Evolutionary conservation across 1,140 invertebrate species (phyloP).

Genomic region (Dreissena rostriformis): DNA sequence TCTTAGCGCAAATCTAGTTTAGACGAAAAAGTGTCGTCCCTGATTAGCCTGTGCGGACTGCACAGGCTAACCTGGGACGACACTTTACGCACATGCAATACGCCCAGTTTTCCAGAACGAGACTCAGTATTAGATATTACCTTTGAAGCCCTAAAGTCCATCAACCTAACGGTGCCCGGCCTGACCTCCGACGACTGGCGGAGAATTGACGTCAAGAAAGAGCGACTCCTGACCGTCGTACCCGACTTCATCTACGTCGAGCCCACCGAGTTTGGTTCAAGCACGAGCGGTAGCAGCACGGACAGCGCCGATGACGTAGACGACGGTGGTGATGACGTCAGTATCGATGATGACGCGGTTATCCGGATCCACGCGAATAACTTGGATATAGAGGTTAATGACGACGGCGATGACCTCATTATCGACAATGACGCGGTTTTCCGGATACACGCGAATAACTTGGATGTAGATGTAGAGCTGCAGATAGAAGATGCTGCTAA

Average conservation of each 20-base stretch:
- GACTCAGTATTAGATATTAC: no score
- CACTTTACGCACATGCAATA: no score
- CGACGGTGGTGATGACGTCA: conserved; percentile 17
- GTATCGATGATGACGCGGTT: not conserved
- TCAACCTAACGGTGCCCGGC: conserved; percentile 52
- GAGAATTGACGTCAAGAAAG: conserved; percentile 31
- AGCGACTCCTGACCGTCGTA: not conserved
- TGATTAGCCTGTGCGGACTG: no score
- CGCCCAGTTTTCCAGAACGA: no score
- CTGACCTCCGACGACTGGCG: conserved; percentile 46
- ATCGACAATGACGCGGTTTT: not conserved
- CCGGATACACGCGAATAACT: no score
- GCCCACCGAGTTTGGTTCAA: conserved; percentile 33
- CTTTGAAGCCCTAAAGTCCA: conserved; percentile 44
- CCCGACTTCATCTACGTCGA: conserved; percentile 18
- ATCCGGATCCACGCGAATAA: no score
- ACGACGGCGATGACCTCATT: conserved; percentile 17
- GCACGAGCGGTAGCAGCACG: conserved; percentile 30
- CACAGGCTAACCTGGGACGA: no score
- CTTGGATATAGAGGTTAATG: not conserved
- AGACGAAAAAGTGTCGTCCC: no score
- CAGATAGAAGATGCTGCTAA: no score
- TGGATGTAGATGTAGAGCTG: no score
- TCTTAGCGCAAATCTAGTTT: no score
- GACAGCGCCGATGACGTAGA: conserved; percentile 3